phyloP scores from a whole-genome alignment of 2,797 vertebrate genomes.

The Miichthys miiuy region DNA sequence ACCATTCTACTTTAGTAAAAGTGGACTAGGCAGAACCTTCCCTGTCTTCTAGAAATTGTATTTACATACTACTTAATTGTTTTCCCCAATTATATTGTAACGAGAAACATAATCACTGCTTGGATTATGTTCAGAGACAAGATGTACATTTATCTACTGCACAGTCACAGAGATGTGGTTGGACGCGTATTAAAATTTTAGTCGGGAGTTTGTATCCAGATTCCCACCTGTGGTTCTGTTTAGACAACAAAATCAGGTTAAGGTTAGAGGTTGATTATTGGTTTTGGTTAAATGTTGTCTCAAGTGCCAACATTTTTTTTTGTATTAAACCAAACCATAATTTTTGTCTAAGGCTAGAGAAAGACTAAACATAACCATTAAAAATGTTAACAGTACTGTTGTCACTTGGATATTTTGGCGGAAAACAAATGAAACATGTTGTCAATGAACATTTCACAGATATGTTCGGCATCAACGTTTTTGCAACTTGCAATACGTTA shows the following conservation, averaged over 20 bases:
- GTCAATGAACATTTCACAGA: neutral
- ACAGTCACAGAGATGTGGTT: neutral
- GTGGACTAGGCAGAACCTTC: neutral
- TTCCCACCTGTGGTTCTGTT: neutral
- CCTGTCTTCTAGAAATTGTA: neutral
- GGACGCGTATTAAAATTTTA: too few relatives aligned
- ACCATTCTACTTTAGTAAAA: neutral
- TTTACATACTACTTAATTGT: neutral
- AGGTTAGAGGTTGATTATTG: neutral
- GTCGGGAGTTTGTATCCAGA: neutral
- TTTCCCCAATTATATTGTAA: neutral
- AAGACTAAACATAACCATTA: too few relatives aligned
- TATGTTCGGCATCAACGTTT: neutral
- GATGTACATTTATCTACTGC: neutral
- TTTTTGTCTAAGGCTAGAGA: too few relatives aligned
- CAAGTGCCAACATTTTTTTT: too few relatives aligned
- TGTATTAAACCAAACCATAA: neutral
- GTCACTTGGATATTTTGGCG: neutral
- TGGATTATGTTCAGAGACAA: neutral
- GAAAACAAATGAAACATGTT: neutral
- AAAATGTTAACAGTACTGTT: neutral
- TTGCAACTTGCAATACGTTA: neutral
- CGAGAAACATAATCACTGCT: neutral
- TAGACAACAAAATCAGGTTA: neutral
- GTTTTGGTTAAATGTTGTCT: too few relatives aligned